Conservation (phyloP, 30 jellyfish, hydroid and myxozoan species). For the Aurelia coerulea region DNA sequence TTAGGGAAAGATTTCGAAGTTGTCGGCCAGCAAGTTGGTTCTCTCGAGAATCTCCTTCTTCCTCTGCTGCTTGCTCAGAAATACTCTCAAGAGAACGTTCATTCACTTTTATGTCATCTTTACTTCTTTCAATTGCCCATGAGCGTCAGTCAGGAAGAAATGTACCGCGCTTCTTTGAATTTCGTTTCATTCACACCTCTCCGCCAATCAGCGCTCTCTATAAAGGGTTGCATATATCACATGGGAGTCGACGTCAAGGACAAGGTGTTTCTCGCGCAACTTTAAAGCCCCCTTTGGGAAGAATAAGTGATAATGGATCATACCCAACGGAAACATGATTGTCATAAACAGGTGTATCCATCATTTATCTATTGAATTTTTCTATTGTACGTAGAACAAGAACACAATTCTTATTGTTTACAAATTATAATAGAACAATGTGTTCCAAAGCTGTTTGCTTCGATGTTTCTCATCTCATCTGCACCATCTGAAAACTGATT, state of each 20-base stretch:
- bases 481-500: no score
- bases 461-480: no score
- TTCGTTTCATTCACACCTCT: conserved; percentile 28
- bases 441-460: no score
- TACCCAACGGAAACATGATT: no score
- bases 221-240: conserved; percentile 33
- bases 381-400: no score
- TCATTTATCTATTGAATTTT: no score
- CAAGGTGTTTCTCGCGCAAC: conserved; percentile 6
- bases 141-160: conserved; percentile 31
- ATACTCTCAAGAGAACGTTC: conserved; percentile 60
- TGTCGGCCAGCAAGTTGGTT: conserved; percentile 65
- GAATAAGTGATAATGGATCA: no score
- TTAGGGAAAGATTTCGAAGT: conserved; percentile 73
- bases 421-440: no score
- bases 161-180: conserved; percentile 59
- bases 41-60: conserved; percentile 80
- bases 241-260: conserved; percentile 41
- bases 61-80: conserved; percentile 75
- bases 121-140: conserved; percentile 38
- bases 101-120: conserved; percentile 13
- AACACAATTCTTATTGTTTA: no score
- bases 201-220: conserved; percentile 54
- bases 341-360: no score
- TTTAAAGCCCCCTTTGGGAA: neutral